Conservation (phyloP, 1,140 invertebrate species). For the Micrasema longulum region DNA sequence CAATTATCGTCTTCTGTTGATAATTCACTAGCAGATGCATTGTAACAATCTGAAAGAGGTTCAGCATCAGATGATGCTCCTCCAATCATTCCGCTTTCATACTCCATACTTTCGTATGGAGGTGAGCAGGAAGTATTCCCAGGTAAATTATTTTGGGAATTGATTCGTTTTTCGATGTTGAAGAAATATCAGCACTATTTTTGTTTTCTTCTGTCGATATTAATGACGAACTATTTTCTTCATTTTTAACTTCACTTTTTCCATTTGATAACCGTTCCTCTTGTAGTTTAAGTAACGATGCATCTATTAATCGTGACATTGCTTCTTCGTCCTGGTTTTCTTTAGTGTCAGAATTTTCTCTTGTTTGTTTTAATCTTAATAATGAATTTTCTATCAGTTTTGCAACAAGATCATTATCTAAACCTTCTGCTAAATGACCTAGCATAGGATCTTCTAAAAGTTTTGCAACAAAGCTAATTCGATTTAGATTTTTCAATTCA, state of each 20-base stretch:
- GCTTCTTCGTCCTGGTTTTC: conserved; percentile 70
- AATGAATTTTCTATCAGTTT: conserved; percentile 75
- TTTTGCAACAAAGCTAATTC: conserved; percentile 66
- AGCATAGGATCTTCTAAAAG: conserved; percentile 72
- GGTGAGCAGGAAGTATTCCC: conserved; percentile 65
- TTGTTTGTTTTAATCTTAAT: conserved; percentile 70
- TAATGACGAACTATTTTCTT: too few relatives aligned
- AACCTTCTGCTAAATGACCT: conserved; percentile 70
- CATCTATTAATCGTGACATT: conserved; percentile 70
- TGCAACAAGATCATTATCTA: conserved; percentile 70
- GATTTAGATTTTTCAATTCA: conserved; percentile 50
- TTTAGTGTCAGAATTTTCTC: conserved; percentile 64
- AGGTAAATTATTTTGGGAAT: conserved; percentile 40
- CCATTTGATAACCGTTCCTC: conserved; percentile 59
- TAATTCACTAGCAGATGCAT: conserved; percentile 71
- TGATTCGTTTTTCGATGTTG: conserved; percentile 30
- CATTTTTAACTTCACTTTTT: conserved; percentile 11
- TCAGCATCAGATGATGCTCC: conserved; percentile 67
- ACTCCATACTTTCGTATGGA: conserved; percentile 71
- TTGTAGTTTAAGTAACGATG: conserved; percentile 68
- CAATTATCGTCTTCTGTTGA: conserved; percentile 72
- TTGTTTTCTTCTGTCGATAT: conserved; percentile 11
- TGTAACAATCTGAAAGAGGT: conserved; percentile 76
- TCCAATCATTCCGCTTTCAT: conserved; percentile 66
- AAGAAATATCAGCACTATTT: conserved; percentile 44